Base-by-base conservation (phyloP, 2,113 vertebrate species). In the Ursus arctos region DNA sequence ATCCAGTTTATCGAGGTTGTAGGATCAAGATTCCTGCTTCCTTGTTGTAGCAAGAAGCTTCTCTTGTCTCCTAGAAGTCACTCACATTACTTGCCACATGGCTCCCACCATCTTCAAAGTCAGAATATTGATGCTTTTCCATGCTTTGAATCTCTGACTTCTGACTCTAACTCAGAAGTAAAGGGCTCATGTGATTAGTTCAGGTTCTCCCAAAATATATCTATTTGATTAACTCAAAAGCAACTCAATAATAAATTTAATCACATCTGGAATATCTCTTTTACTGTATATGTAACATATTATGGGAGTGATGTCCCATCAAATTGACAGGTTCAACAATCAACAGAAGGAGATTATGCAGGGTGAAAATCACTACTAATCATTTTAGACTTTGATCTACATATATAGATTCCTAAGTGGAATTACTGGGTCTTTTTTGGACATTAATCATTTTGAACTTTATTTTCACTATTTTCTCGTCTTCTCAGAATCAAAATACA, bases 191-290 rank as follows among this genome's bases (percentile, higher is more conserved):
- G 49, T 72, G 57, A 69, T 82, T 93, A 79, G 18, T 18, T 65
- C 26, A 88, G n/a, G 16, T 7, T 18, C 21, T 28, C 11, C 0
- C 71, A 71, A n/a, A 91, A 72, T 72, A 72, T 24, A 87, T 57
- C 21, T 8, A 36, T 49, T 88, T 67, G 61, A 84, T 67, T 95
- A 67, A 95, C 63, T 95, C 40, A 82, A 94, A 91, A 53, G 49
- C 72, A 97, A 79, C 67, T 79, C 43, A 93, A 79, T 7, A 82
- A 21, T 49, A 89, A 67, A 80, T 95, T 94, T 87, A 92, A 80
- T 88, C 61, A 79, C 40, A 95, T 69, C 11, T 80, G 28, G 26
- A 94, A 55, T 67, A 88, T 77, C 11, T 18, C 43, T 63, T 89
- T 95, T 88, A 16, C 3, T 16, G 59, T 67, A 63, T 74, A 63